Evolutionary conservation across 2,888 invertebrate species (phyloP), one percentile per base, ranked within the genome.

Genomic region (Monoplex corrugatus): DNA sequence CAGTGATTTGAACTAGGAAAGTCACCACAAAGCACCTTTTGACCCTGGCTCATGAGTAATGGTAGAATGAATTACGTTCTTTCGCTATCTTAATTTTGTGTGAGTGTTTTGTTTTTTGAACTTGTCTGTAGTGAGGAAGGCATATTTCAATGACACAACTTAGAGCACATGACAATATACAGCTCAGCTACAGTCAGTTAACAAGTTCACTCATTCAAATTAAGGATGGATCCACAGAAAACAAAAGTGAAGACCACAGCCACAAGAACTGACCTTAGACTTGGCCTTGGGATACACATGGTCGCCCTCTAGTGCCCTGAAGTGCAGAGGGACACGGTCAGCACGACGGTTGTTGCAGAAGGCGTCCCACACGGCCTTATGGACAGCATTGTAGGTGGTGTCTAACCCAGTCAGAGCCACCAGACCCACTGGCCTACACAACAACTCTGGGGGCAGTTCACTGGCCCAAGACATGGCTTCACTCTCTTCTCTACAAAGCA

Each of bases 321-420:
- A 98, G 93, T 98, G 97, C 89, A 99, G 97, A 0, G 98, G 97
- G 82, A 98, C 97, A 94, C 98, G 97, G 95, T 99, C 98, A 0
- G 97, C 96, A 91, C 98, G 97, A 57, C 98, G 97, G 95, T 98
- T 98, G 94, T 97, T 97, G 92, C 97, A 98, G 95, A 99, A 98
- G 10, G 98, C 97, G 95, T 99, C 98, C 98, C 98, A 99, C 95
- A 99, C 98, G 86, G 98, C 97, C 95, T 98, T 98, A 96, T 99
- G 99, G 80, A 98, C 97, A 3, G 98, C 97, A 96, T 98, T 98
- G 95, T 98, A 97, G 72, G 97, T 96, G 19, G 98, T 97, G 95
- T 99, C 98, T 90, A 99, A 96, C 32, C 99, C 99, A 91, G 98
- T 97, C 88, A 99, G 97, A 57, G 98, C 98, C 89, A 99, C 97